These are phyloP conservation scores for Trichonephila inaurata DNA, from an alignment of 1,140 invertebrate species.

Conservation along the genomic window DNA sequence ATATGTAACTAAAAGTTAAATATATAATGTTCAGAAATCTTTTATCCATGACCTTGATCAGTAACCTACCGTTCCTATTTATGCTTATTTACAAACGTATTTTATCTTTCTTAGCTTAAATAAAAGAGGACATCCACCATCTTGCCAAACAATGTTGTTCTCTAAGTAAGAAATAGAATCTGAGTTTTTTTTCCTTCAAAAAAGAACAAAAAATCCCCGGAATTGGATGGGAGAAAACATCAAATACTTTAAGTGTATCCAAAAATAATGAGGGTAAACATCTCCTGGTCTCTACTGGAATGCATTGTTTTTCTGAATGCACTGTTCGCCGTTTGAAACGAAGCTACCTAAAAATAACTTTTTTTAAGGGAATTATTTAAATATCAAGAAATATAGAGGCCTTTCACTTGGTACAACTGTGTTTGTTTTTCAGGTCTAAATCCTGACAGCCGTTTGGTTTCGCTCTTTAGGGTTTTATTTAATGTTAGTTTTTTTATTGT, in stretches of 20 bases:
- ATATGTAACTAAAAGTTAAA: too few relatives aligned
- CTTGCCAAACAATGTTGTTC: not conserved
- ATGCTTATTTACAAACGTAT: not conserved
- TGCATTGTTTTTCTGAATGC: conserved; percentile 34
- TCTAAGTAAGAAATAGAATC: not conserved
- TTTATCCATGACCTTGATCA: not conserved
- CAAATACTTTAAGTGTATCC: conserved; percentile 21
- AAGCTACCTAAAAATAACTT: conserved; percentile 43
- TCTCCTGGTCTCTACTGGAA: not conserved
- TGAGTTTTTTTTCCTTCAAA: not conserved
- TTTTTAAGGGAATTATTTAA: conserved; percentile 27
- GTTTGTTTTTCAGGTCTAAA: not conserved
- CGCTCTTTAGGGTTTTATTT: conserved; percentile 15
- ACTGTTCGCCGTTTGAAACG: not conserved
- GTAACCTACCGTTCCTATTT: not conserved
- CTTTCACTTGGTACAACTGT: conserved; percentile 44
- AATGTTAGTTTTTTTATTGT: conserved; percentile 25
- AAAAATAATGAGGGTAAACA: not conserved
- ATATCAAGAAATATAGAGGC: conserved; percentile 1
- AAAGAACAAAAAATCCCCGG: not conserved
- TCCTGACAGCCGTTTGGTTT: conserved; percentile 58
- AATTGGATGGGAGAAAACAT: not conserved
- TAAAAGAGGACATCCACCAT: not conserved
- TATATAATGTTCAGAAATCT: too few relatives aligned
- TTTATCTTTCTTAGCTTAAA: not conserved